Percentiles rank a stretch among this genome's conserved stretches.
Evolutionary conservation across 2,797 vertebrate genomes (phyloP).

Genomic region (Anguilla pacifica): DNA sequence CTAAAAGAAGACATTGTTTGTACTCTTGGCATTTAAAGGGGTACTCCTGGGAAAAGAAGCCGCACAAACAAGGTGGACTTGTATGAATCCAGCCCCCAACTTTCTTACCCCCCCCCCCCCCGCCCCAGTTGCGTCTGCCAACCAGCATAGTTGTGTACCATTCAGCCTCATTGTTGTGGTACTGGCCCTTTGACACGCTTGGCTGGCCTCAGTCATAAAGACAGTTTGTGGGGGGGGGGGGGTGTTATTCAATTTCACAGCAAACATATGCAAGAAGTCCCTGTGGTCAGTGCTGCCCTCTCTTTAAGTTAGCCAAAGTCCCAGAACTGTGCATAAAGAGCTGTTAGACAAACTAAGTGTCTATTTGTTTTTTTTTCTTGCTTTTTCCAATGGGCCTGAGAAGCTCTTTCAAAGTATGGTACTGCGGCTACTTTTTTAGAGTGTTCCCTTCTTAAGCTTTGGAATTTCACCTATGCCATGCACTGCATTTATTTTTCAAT

Average conservation of each 20-base stretch:
- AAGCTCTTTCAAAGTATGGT: background rate
- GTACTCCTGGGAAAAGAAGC: background rate
- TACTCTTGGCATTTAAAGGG: background rate
- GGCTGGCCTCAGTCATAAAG: background rate
- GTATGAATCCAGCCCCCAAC: background rate
- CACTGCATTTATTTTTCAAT: background rate
- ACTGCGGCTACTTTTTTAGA: background rate
- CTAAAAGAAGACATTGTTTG: slow-evolving; percentile 14
- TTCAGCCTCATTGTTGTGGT: background rate
- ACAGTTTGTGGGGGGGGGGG: background rate
- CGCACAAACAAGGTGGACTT: background rate
- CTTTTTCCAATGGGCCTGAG: background rate
- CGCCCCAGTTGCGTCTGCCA: background rate
- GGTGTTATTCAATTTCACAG: background rate
- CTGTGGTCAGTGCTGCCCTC: background rate
- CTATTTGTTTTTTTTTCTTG: background rate
- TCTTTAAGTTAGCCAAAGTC: background rate
- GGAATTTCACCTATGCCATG: background rate
- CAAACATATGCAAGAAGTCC: background rate
- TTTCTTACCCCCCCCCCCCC: background rate
- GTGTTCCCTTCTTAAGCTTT: background rate
- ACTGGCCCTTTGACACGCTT: background rate
- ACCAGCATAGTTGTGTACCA: background rate
- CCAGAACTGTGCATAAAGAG: background rate
- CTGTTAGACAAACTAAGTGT: background rate